Conservation (phyloP, 2,113 vertebrate genomes). For the Mobula hypostoma region DNA sequence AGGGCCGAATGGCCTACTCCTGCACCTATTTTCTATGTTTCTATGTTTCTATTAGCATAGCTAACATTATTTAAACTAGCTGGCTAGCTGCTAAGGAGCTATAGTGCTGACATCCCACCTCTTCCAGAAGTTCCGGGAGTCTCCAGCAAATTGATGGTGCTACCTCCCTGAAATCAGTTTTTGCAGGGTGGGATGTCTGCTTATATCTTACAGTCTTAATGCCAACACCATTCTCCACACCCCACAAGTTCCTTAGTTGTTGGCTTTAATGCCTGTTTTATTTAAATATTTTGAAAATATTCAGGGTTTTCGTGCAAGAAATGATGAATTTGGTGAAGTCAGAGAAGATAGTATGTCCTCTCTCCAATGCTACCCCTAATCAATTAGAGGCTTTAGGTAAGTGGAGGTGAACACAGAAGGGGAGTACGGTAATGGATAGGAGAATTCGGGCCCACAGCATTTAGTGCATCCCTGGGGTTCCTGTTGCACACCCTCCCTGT, state of each 20-base stretch:
- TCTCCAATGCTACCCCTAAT: neutral
- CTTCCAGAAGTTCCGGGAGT: too few relatives aligned
- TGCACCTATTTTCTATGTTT: too few relatives aligned
- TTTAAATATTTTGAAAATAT: neutral
- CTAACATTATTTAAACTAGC: too few relatives aligned
- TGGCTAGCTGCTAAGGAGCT: too few relatives aligned
- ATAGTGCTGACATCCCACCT: too few relatives aligned
- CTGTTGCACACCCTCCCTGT: neutral
- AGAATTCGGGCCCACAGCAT: neutral
- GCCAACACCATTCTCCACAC: neutral
- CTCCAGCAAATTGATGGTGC: too few relatives aligned
- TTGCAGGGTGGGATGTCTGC: too few relatives aligned
- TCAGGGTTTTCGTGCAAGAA: neutral
- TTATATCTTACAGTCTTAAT: too few relatives aligned
- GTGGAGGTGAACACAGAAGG: neutral
- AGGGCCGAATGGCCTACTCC: too few relatives aligned
- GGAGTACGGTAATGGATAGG: neutral
- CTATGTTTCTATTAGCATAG: too few relatives aligned
- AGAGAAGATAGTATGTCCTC: neutral
- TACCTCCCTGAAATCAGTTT: too few relatives aligned
- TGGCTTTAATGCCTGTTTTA: neutral
- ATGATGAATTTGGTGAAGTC: neutral
- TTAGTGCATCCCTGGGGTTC: neutral
- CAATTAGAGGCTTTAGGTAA: neutral
- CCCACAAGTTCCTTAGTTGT: neutral